These are phyloP conservation scores for Stenodema calcarata DNA, from an alignment of 2,888 invertebrate species.

Conservation along the genomic window DNA sequence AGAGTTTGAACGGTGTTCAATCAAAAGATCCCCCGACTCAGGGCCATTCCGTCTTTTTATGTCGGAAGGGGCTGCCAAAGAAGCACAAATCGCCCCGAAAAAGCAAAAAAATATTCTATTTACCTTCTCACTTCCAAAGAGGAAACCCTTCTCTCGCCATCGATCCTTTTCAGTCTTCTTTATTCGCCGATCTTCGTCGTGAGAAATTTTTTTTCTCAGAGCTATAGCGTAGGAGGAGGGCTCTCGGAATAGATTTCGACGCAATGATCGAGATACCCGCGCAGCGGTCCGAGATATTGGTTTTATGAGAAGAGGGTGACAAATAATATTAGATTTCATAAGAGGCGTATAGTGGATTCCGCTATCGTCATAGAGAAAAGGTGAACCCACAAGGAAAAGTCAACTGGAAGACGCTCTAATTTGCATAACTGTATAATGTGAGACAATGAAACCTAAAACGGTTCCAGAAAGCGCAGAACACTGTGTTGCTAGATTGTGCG, in stretches of 20 bases:
- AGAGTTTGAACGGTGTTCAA: not conserved
- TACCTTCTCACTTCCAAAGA: not conserved
- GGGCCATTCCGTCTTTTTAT: not conserved
- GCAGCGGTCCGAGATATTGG: not conserved
- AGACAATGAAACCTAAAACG: no score
- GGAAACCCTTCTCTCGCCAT: not conserved
- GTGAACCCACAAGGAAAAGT: not conserved
- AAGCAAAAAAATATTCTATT: conserved; percentile 11
- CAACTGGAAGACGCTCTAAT: no score
- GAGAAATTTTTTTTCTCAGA: not conserved
- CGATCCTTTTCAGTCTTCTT: not conserved
- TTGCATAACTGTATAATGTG: no score
- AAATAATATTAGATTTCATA: not conserved
- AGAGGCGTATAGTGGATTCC: not conserved
- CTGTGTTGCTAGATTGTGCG: no score
- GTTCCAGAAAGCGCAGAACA: no score
- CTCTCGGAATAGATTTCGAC: not conserved
- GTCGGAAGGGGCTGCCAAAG: not conserved
- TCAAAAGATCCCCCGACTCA: not conserved
- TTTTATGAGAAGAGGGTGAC: not conserved
- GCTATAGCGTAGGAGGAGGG: not conserved
- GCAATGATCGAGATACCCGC: not conserved
- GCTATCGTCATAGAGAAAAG: not conserved
- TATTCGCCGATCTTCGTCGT: not conserved
- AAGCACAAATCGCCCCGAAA: not conserved